phyloP scores from a whole-genome alignment of 2,113 vertebrate genomes.

The Tupaia tana region DNA sequence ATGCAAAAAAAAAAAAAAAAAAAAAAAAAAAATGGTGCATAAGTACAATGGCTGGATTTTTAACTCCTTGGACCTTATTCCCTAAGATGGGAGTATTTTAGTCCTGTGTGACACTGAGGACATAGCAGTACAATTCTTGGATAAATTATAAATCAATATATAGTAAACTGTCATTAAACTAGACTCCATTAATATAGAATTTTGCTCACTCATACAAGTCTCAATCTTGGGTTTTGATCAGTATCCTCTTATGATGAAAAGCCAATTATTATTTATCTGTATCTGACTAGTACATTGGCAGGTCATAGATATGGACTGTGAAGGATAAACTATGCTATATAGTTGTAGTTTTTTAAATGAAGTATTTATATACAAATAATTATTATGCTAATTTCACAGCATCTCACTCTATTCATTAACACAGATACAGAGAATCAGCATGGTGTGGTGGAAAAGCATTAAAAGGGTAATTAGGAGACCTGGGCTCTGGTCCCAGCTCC shows the following conservation, averaged over 20 bases:
- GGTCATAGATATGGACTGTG: neutral
- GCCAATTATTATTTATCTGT: neutral
- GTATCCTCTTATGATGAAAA: neutral
- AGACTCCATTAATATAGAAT: slow-evolving; percentile 35
- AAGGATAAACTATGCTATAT: slow-evolving; percentile 32
- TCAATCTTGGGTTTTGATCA: neutral
- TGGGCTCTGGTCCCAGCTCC: slow-evolving; percentile 74
- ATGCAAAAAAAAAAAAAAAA: neutral
- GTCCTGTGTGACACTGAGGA: neutral
- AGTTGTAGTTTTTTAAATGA: slow-evolving; percentile 62
- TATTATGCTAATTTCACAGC: slow-evolving; percentile 78
- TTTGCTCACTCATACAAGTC: neutral
- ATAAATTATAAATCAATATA: slow-evolving; percentile 6
- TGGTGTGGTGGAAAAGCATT: slow-evolving; percentile 67
- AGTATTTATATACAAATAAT: slow-evolving; percentile 79
- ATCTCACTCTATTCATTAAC: slow-evolving; percentile 77
- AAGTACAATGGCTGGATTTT: neutral
- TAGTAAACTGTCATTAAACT: slow-evolving; percentile 20
- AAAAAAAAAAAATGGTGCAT: fast-evolving
- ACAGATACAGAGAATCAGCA: slow-evolving; percentile 72
- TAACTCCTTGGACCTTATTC: neutral
- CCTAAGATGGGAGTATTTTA: neutral
- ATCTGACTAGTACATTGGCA: neutral
- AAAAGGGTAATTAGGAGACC: slow-evolving; percentile 75
- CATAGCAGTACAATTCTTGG: neutral